Conservation (phyloP, 2,113 vertebrate species). For the Nematolebias whitei region DNA sequence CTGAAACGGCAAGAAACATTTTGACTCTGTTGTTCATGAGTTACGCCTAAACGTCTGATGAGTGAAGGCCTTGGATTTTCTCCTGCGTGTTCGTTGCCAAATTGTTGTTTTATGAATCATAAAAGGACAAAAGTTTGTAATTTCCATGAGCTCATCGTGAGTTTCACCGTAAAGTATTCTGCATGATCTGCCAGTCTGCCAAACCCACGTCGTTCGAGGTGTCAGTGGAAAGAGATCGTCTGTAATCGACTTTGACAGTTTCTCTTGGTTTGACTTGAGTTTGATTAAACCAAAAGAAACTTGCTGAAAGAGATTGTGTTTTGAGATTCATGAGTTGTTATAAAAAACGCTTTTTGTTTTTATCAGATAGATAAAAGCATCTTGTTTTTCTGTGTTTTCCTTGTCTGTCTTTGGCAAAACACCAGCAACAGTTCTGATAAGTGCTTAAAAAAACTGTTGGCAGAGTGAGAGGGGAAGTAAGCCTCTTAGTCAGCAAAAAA, state of each 20-base stretch:
- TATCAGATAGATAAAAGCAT: slow-evolving; percentile 13
- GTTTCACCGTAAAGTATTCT: too few species aligned
- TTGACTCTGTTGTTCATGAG: neutral
- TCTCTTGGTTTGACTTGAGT: neutral
- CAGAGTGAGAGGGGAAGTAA: slow-evolving; percentile 47
- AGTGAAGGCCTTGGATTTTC: slow-evolving; percentile 7
- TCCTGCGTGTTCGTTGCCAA: slow-evolving; percentile 18
- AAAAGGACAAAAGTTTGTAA: slow-evolving; percentile 30
- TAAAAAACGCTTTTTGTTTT: slow-evolving; percentile 11
- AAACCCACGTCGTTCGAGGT: slow-evolving; percentile 20
- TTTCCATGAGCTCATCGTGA: slow-evolving; percentile 46
- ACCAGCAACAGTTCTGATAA: slow-evolving; percentile 35
- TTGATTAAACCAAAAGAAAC: too few species aligned
- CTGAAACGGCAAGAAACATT: slow-evolving; percentile 1
- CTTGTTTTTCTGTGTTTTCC: slow-evolving; percentile 16
- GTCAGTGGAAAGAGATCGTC: slow-evolving; percentile 21
- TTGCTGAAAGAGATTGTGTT: slow-evolving; percentile 9
- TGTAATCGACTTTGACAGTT: slow-evolving; percentile 1
- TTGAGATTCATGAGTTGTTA: slow-evolving; percentile 11
- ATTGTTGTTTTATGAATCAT: slow-evolving; percentile 19
- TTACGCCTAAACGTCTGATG: neutral
- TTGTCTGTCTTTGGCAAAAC: slow-evolving; percentile 4
- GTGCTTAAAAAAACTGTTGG: slow-evolving; percentile 16
- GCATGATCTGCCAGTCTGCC: slow-evolving; percentile 30
- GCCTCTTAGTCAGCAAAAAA: slow-evolving; percentile 30